Evolutionary conservation across 2,113 vertebrate species (phyloP).

Genomic region (Tychaedon coryphoeus): DNA sequence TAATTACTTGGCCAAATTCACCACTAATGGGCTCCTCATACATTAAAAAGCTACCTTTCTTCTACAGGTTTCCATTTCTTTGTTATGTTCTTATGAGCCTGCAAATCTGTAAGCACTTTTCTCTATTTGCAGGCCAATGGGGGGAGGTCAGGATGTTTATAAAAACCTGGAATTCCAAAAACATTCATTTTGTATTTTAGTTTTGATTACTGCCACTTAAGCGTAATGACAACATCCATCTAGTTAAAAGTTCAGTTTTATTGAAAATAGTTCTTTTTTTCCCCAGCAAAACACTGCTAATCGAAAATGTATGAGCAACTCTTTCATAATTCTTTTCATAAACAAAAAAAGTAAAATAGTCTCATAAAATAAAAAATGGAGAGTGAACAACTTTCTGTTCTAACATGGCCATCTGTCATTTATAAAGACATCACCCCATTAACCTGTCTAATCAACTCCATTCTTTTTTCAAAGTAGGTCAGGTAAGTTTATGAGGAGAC

Average conservation of each 20-base stretch:
- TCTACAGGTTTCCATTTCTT: conserved; percentile 10
- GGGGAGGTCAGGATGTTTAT: conserved; percentile 24
- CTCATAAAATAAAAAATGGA: conserved; percentile 60
- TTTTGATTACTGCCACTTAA: conserved; percentile 35
- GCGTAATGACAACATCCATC: not conserved
- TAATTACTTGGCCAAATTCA: not conserved
- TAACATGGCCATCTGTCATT: conserved; percentile 62
- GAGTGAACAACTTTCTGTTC: conserved; percentile 66
- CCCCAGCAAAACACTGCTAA: conserved; percentile 3
- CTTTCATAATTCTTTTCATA: not conserved
- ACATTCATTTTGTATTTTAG: conserved; percentile 29
- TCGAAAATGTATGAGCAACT: conserved; percentile 43
- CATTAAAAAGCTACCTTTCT: not conserved
- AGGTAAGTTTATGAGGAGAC: conserved; percentile 63
- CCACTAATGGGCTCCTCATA: not conserved
- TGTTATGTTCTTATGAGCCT: conserved; percentile 46
- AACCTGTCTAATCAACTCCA: conserved; percentile 64
- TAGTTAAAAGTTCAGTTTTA: not conserved
- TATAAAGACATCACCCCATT: conserved; percentile 67
- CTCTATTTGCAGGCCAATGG: not conserved
- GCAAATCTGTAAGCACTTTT: conserved; percentile 61
- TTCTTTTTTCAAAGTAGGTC: conserved; percentile 63
- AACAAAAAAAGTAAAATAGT: not conserved
- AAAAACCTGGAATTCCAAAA: conserved; percentile 5
- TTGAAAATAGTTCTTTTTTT: conserved; percentile 18